phyloP scores from a whole-genome alignment of 2,888 invertebrate genomes.

The Callosobruchus maculatus region DNA sequence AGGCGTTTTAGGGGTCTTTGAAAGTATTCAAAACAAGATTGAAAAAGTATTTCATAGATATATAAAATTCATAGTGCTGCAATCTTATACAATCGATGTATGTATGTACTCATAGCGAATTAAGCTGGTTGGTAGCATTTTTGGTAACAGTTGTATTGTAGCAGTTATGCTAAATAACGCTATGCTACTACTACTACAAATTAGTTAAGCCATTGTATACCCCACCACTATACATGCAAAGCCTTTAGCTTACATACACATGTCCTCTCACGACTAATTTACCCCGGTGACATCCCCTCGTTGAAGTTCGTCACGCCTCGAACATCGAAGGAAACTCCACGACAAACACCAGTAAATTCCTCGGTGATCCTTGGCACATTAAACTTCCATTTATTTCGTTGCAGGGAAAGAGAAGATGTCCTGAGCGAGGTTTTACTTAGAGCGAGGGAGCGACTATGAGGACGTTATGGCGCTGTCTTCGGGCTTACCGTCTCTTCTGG shows the following conservation, averaged over 20 bases:
- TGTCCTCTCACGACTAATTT: background rate
- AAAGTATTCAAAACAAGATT: too few relatives aligned
- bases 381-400: conserved; percentile 26
- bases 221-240: background rate
- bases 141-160: too few relatives aligned
- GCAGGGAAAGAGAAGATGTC: conserved; percentile 32
- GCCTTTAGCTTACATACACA: background rate
- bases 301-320: conserved; percentile 2
- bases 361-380: background rate
- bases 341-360: background rate
- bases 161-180: too few relatives aligned
- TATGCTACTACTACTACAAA: too few relatives aligned
- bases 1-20: too few relatives aligned
- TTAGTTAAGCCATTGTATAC: too few relatives aligned
- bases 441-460: conserved; percentile 34
- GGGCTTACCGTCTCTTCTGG: conserved; percentile 24
- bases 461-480: conserved; percentile 23
- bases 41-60: too few relatives aligned
- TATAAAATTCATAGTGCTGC: too few relatives aligned
- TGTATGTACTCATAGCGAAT: too few relatives aligned
- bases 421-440: conserved; percentile 30
- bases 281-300: background rate
- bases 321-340: conserved; percentile 4
- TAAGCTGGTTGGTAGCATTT: too few relatives aligned
- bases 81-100: too few relatives aligned